Conservation (phyloP, 2,113 vertebrate species). For the Pao palembangensis region DNA sequence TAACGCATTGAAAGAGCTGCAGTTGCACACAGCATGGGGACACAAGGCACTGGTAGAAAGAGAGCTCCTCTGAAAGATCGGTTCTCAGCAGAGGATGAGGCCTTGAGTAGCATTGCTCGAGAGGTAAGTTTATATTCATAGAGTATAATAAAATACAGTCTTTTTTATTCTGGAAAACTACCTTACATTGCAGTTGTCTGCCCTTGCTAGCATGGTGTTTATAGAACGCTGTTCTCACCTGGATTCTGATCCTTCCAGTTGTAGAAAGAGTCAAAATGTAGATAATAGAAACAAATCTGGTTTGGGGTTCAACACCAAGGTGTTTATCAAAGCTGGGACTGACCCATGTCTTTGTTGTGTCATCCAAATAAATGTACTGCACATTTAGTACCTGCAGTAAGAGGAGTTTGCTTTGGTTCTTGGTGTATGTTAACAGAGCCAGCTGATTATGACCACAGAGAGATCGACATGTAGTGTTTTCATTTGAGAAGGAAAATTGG, state of each 20-base stretch:
- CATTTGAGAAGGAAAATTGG: slow-evolving; percentile 27
- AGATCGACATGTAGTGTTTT: slow-evolving; percentile 50
- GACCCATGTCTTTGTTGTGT: too few relatives aligned
- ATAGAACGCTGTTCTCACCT: too few relatives aligned
- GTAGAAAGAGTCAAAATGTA: too few relatives aligned
- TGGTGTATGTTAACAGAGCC: slow-evolving; percentile 12
- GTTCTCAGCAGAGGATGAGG: slow-evolving; percentile 97
- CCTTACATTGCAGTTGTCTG: too few relatives aligned
- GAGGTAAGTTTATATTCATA: slow-evolving; percentile 77
- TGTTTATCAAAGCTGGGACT: too few relatives aligned
- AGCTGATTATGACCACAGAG: slow-evolving; percentile 47
- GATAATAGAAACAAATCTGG: too few relatives aligned
- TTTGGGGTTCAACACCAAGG: too few relatives aligned
- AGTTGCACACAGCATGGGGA: slow-evolving; percentile 82
- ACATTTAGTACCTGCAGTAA: too few relatives aligned
- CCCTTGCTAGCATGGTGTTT: too few relatives aligned
- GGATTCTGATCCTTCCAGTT: too few relatives aligned
- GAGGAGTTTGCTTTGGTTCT: too few relatives aligned
- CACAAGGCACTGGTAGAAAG: slow-evolving; percentile 93
- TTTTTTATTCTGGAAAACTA: background rate
- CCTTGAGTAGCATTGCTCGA: slow-evolving; percentile 91
- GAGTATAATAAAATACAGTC: background rate
- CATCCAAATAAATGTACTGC: too few relatives aligned
- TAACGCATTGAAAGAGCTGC: slow-evolving; percentile 27
- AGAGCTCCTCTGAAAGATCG: slow-evolving; percentile 93